Evolutionary conservation across 1,140 invertebrate species (phyloP), one percentile per base, ranked within the genome.

Genomic region (Drosophila guanche): DNA sequence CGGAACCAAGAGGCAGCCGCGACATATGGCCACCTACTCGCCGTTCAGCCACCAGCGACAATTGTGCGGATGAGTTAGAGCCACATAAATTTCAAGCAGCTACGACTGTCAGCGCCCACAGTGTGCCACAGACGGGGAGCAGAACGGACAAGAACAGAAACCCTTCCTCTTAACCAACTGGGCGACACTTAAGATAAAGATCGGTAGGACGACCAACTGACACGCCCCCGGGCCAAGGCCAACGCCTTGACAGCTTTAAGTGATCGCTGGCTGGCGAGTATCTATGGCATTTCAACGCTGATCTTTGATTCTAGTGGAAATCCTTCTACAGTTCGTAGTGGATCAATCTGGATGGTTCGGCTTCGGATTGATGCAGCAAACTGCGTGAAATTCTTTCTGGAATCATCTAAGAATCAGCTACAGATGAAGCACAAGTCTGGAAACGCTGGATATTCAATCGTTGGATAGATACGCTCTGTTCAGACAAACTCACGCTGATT

Each of bases 181-280:
- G 69, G 52, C 46, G 50, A 37, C 80, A 84, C 80, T 85, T 85
- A 50, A 85, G 80, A 85, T 85, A 77, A 81, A 12, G 60, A 85
- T 85, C 80, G 52, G n/a, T 14, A 29, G 16, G 40, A 61, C 53
- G 41, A 46, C 61, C 79, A 84, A 84, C 79, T 85, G 79, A 73
- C 80, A 84, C 66, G 57, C 43, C 76, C 68, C 51, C 12, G 5
- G 16, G 40, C 14, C 27, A 12, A 33, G 20, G 23, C 40, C 33
- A 37, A 37, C 2, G 27, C 60, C 33, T 25, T 22, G 60, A 37
- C 61, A 27, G 55, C 57, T 41, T 29, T 12, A 41, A 45, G 59
- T 6, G 27, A 59, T 45, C 58, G 22, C 33, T 10, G 33, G 33
- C 33, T 12, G 25, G 25, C 25, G 25, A 1, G 25, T 6, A 5